These are phyloP conservation scores for Sciurus vulgaris DNA, from an alignment of 2,797 vertebrate species.

Conservation along the genomic window DNA sequence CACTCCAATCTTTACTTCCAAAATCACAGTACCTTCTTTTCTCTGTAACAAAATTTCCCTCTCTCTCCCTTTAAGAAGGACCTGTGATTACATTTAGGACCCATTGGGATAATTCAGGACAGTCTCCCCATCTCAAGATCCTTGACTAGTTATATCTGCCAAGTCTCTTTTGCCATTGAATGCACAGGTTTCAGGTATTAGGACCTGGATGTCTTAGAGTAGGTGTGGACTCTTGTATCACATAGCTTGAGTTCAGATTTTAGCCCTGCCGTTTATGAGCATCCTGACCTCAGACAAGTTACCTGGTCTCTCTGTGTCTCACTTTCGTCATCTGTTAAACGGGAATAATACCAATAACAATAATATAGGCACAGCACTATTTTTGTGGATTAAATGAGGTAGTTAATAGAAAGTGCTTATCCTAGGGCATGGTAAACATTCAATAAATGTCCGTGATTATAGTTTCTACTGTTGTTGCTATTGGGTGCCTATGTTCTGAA, in stretches of 20 bases:
- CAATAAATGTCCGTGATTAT: neutral
- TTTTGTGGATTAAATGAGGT: neutral
- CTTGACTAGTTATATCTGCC: neutral
- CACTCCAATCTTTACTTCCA: neutral
- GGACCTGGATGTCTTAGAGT: no score
- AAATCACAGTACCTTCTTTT: neutral
- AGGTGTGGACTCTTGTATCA: neutral
- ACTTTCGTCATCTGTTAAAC: neutral
- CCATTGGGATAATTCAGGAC: neutral
- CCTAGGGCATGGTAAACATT: neutral
- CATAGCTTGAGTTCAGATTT: neutral
- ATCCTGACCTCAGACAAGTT: neutral
- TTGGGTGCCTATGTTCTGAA: neutral
- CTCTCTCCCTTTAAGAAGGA: neutral
- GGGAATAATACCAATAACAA: neutral
- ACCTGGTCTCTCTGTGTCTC: neutral
- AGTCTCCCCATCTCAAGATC: neutral
- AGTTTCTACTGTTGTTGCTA: neutral
- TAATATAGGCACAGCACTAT: neutral
- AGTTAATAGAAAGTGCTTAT: neutral
- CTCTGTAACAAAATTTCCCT: neutral
- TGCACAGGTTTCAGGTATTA: neutral
- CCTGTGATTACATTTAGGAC: neutral
- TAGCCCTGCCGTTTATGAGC: neutral
- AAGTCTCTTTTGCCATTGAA: neutral